Evolutionary conservation across 53 echinoderm and acorn worm species (phyloP), one percentile per base, ranked within the genome.

Genomic region (Echinometra lucunter): DNA sequence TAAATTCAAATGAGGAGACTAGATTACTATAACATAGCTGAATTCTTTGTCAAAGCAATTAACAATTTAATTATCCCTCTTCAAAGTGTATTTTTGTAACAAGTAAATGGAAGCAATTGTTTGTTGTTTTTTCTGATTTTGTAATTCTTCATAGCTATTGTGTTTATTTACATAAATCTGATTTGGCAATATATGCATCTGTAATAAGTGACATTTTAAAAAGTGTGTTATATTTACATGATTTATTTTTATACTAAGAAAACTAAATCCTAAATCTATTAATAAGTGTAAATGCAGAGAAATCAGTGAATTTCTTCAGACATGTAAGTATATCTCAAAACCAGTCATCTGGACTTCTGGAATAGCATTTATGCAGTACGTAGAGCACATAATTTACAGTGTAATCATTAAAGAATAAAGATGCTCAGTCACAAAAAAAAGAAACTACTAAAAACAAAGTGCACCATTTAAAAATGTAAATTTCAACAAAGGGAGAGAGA

Each of bases 171-270:
- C 69, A 69, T 32, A 34, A 69, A 69, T 34, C 30, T 69, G 69
- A 69, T 69, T 69, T 11, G 63, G 25, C 7, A 4, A n/a, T n/a
- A 63, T 69, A 69, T 32, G 30, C 69, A 69, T 10, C 32, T 69
- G 28, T 78, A 18, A 19, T 78, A 18, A 19, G 78, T 78, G 78
- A 78, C 19, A 78, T 78, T 78, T 78, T 40, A 78, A 17, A 78
- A 78, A 42, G 40, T 78, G 78, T 78, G 40, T 78, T 38, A 6
- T 78, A 78, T 78, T 78, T 78, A 78, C 78, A 78, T 38, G 17
- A 53, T 4, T 13, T 4, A 13, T 13, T n/a, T n/a, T 53, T 13
- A 53, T 53, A 53, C 53, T 53, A 53, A 53, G 53, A 53, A 53
- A 13, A 53, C 53, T 53, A 53, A 13, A 53, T 53, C 53, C 53